Conservation (phyloP, 2,888 invertebrate genomes). For the Phytoseiulus persimilis region DNA sequence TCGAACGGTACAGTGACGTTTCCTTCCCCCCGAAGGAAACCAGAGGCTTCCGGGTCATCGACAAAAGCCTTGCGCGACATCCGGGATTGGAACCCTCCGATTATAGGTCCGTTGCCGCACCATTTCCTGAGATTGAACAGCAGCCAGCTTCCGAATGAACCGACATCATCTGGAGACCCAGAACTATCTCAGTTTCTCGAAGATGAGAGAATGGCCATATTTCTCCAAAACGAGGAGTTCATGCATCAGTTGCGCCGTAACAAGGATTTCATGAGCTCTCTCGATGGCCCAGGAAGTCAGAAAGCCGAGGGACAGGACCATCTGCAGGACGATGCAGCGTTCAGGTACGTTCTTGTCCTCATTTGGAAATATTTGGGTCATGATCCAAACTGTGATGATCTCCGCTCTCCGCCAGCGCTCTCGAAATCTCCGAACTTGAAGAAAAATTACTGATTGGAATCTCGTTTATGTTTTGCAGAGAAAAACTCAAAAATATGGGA, state of each 20-base stretch:
- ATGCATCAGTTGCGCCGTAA: conserved; percentile 75
- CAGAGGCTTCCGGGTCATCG: conserved; percentile 31
- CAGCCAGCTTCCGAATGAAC: neutral
- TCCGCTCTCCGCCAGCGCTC: too few relatives aligned
- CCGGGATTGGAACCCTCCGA: conserved; percentile 67
- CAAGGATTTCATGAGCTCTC: conserved; percentile 73
- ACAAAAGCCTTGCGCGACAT: conserved; percentile 24
- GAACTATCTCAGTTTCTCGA: conserved; percentile 60
- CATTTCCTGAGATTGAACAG: conserved; percentile 62
- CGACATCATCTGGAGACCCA: conserved; percentile 48
- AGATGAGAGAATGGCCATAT: conserved; percentile 74
- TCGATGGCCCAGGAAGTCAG: conserved; percentile 60
- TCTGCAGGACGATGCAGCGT: conserved; percentile 58
- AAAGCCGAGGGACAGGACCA: conserved; percentile 48
- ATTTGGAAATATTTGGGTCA: too few relatives aligned
- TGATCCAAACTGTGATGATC: neutral
- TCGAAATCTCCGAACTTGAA: too few relatives aligned
- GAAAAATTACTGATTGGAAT: neutral
- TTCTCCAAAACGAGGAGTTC: conserved; percentile 82
- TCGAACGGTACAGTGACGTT: conserved; percentile 39
- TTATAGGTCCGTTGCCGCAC: conserved; percentile 67
- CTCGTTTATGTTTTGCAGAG: conserved; percentile 56
- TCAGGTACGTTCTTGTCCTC: conserved; percentile 52
- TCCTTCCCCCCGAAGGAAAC: neutral
- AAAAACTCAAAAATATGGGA: conserved; percentile 70